Evolutionary conservation across 2,113 vertebrate species (phyloP).

Genomic region (Pleuronectes platessa): DNA sequence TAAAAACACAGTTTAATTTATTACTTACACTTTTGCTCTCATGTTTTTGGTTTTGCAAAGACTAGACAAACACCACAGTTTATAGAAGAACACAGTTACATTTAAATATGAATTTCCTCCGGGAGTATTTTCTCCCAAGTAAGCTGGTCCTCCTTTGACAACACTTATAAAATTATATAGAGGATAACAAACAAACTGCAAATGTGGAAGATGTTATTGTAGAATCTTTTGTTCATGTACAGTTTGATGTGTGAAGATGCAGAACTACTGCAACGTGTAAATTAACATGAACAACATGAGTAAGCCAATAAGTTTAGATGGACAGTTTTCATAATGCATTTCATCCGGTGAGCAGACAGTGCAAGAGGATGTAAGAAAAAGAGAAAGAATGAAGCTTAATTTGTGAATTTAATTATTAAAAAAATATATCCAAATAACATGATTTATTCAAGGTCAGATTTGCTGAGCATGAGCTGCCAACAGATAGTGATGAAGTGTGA

Average conservation of each 20-base stretch:
- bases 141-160: conserved; percentile 5
- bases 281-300: conserved; percentile 2
- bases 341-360: conserved; percentile 13
- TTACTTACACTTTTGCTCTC: background rate
- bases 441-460: conserved; percentile 34
- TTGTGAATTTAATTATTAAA: conserved; percentile 8
- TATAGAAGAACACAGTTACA: background rate
- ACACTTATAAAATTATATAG: background rate
- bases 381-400: conserved; percentile 4
- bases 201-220: background rate
- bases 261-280: background rate
- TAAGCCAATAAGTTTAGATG: background rate
- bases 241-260: background rate
- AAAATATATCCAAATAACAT: background rate
- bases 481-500: conserved; percentile 14
- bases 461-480: conserved; percentile 20
- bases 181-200: background rate
- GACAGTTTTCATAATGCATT: background rate
- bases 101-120: background rate
- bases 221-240: background rate
- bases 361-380: background rate
- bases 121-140: background rate
- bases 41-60: background rate
- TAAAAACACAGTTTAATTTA: background rate
- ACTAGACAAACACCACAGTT: background rate